Evolutionary conservation across 2,113 vertebrate genomes (phyloP), one percentile per base, ranked within the genome.

Genomic region (Platycercus adscitus): DNA sequence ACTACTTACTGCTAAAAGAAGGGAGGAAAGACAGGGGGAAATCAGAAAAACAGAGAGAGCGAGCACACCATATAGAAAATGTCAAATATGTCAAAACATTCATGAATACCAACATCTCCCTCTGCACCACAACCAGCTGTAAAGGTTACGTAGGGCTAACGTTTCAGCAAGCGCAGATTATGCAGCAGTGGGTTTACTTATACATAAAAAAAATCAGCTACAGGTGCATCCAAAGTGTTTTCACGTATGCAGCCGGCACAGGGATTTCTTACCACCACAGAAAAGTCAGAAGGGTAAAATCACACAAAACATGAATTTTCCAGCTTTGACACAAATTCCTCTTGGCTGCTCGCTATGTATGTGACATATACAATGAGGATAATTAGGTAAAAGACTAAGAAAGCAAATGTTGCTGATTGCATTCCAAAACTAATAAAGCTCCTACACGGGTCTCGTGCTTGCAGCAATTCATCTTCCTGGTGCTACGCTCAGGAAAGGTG

Each of bases 71-170:
- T 83, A 98, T 77, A 97, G 97, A 95, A 98, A 98, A 98, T 98
- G 98, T 98, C 98, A 98, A 98, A 97, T 97, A 98, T 97, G 98
- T 98, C 97, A 98, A 98, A 98, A 98, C 96, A 97, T 94, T 98
- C 96, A 96, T 95, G 98, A 98, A 98, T 97, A 97, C 93, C 98
- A 98, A 97, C 97, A 97, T 98, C 96, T 98, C 98, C 98, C 97
- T 96, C 91, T 66, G 97, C 95, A 96, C 97, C 96, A 39, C 2
- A 37, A 90, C 94, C 96, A 97, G 96, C 97, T 97, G 96, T 94
- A 97, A 98, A 97, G 97, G 98, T 98, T 98, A 98, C 96, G 95
- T 97, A 95, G 96, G 97, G 97, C 98, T 98, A 98, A 98, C 95
- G 93, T 88, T 94, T 88, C 94, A 90, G 96, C 98, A 94, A 97